These are phyloP conservation scores for Pomatostomus ruficeps DNA, from an alignment of 2,113 vertebrate species.

Conservation along the genomic window DNA sequence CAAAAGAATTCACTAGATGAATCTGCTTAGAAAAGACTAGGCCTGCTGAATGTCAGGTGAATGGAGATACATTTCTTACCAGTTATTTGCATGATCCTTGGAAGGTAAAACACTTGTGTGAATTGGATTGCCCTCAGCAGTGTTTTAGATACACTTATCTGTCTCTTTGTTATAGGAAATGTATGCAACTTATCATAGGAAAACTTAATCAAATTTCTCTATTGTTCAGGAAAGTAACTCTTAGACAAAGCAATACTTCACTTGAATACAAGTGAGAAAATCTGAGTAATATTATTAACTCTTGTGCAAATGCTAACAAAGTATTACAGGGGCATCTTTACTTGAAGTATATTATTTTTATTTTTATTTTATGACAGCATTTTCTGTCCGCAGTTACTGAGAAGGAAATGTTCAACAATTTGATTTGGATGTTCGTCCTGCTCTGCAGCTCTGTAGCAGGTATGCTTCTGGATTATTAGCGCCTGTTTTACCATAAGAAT, in stretches of 20 bases:
- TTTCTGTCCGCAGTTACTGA: not conserved
- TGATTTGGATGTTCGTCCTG: not conserved
- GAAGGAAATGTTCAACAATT: not conserved
- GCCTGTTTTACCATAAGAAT: not conserved
- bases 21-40: not conserved
- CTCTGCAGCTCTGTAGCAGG: constrained; percentile 14
- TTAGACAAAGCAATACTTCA: not conserved
- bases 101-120: not conserved
- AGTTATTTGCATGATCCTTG: not conserved
- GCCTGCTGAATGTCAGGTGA: not conserved
- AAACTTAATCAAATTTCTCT: not conserved
- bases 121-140: not conserved
- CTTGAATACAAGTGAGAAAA: not conserved
- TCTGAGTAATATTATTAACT: not conserved
- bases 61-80: not conserved
- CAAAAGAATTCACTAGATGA: not conserved
- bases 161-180: not conserved
- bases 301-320: not conserved
- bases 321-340: not conserved
- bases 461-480: not conserved
- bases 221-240: not conserved
- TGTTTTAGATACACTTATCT: not conserved
- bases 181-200: not conserved
- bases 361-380: constrained; percentile 31
- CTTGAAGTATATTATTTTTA: not conserved